These are phyloP conservation scores for Chaenogobius annularis DNA, from an alignment of 2,113 vertebrate genomes.

Conservation along the genomic window DNA sequence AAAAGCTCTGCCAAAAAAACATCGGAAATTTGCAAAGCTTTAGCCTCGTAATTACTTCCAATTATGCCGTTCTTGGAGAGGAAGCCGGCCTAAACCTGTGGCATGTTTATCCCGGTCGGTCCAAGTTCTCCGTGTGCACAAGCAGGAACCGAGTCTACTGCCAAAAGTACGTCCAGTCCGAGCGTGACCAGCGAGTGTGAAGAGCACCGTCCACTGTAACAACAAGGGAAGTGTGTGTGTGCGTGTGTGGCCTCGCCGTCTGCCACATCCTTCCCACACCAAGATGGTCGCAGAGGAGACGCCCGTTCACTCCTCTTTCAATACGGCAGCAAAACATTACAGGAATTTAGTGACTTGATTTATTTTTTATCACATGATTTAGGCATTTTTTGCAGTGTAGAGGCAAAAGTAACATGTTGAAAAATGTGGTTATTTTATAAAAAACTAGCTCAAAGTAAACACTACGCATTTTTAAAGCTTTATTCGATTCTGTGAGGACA, in stretches of 20 bases:
- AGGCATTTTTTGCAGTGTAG: too few relatives aligned
- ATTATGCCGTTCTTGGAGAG: neutral
- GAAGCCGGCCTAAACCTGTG: neutral
- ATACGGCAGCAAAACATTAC: neutral
- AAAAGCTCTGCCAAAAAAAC: neutral
- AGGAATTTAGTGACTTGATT: too few relatives aligned
- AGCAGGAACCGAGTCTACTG: neutral
- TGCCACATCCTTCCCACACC: neutral
- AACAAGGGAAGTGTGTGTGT: neutral
- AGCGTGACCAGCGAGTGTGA: neutral
- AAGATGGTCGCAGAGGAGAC: neutral
- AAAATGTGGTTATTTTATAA: too few relatives aligned
- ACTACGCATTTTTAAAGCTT: too few relatives aligned
- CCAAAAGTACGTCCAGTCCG: neutral
- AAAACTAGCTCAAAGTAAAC: too few relatives aligned
- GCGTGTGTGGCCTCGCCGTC: neutral
- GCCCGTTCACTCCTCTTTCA: neutral
- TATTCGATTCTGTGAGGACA: too few relatives aligned
- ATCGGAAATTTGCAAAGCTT: neutral
- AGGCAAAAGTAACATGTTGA: too few relatives aligned
- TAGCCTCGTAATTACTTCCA: neutral
- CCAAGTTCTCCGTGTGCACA: neutral
- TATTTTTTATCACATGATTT: too few relatives aligned
- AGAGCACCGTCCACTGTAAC: neutral
- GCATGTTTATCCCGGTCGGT: neutral